Percentiles rank a stretch among this genome's conserved stretches.
Evolutionary conservation across 2,797 vertebrate genomes (phyloP).

Genomic region (Poeciliopsis paucimaculata): DNA sequence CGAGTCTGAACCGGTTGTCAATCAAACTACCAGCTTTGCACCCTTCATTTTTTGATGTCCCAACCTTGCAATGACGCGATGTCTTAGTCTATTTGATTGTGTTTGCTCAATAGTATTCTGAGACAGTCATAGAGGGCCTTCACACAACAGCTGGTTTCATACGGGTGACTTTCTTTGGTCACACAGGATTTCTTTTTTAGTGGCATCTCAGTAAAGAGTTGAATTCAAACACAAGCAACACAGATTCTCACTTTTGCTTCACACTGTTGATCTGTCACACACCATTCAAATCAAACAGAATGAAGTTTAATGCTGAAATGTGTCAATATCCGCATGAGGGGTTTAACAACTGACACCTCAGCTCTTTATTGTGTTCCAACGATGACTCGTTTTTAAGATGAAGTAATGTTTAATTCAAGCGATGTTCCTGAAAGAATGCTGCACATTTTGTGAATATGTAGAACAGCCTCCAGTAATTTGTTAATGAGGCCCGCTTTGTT

Average conservation of each 20-base stretch:
- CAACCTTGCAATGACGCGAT: too few species aligned
- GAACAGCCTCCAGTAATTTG: neutral
- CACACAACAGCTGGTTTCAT: neutral
- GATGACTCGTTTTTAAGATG: neutral
- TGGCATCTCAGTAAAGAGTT: neutral
- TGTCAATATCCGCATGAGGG: neutral
- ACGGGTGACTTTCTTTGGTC: neutral
- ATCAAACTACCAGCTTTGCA: neutral
- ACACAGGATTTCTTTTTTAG: neutral
- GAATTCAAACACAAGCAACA: neutral
- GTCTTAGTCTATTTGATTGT: neutral
- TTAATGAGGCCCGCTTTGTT: neutral
- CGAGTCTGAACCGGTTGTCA: neutral
- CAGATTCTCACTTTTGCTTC: neutral
- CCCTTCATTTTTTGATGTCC: too few species aligned
- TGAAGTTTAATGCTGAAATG: neutral
- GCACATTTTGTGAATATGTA: neutral
- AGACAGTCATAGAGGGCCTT: neutral
- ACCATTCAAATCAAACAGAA: neutral
- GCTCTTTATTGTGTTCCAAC: neutral
- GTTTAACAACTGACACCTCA: neutral
- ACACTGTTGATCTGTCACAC: neutral
- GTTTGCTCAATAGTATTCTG: neutral
- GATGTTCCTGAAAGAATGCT: neutral
- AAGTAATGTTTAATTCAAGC: neutral